phyloP scores from a whole-genome alignment of 2,113 vertebrate species.

The Bungarus multicinctus region DNA sequence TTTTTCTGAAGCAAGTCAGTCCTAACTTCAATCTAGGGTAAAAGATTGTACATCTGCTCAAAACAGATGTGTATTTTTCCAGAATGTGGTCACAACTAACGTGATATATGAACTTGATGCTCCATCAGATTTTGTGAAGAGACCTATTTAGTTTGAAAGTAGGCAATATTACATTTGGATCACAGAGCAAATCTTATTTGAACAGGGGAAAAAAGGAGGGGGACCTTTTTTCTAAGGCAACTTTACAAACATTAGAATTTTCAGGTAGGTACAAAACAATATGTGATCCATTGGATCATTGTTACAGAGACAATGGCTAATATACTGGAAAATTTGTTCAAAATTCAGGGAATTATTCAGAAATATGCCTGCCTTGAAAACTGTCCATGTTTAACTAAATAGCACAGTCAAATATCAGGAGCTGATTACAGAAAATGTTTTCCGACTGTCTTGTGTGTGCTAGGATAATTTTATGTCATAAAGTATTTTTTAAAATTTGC shows the following conservation, averaged over 20 bases:
- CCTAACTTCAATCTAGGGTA: neutral
- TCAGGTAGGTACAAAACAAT: neutral
- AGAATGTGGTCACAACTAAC: neutral
- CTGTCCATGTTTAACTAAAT: too few species aligned
- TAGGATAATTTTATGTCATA: too few species aligned
- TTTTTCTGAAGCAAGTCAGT: neutral
- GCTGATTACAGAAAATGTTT: too few species aligned
- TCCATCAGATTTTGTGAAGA: neutral
- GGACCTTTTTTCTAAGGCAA: neutral
- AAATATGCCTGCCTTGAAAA: too few species aligned
- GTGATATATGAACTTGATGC: neutral
- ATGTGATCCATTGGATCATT: too few species aligned
- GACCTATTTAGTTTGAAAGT: neutral
- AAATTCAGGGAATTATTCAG: too few species aligned
- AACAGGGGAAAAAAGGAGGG: neutral
- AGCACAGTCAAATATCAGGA: too few species aligned
- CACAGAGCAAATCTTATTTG: neutral
- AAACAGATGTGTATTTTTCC: neutral
- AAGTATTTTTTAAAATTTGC: too few species aligned
- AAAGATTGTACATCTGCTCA: neutral
- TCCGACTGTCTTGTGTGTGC: too few species aligned
- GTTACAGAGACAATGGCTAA: too few species aligned
- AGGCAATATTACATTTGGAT: neutral
- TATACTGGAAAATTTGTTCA: too few species aligned
- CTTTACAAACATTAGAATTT: neutral